Evolutionary conservation across 2,113 vertebrate genomes (phyloP).

Genomic region (Poicephalus meyeri): DNA sequence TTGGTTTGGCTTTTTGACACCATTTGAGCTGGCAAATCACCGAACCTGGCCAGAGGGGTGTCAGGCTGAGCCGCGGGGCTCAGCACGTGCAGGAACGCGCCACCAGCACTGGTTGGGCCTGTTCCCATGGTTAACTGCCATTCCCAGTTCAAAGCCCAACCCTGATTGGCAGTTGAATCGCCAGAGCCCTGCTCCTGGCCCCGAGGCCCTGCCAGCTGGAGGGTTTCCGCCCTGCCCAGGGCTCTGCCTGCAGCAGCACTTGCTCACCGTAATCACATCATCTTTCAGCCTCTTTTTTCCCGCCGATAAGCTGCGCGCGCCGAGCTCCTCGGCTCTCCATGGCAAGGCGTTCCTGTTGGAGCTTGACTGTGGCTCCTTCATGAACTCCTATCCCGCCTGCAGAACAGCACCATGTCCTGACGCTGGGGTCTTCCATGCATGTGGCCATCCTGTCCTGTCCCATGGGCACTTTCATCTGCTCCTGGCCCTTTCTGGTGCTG

Average conservation of each 20-base stretch:
- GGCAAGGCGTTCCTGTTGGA: fast-evolving
- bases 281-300: fast-evolving
- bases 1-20: background rate
- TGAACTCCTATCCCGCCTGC: background rate
- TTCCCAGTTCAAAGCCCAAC: background rate
- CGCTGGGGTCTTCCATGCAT: fast-evolving
- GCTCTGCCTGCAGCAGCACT: background rate
- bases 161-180: background rate
- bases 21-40: background rate
- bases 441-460: background rate
- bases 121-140: background rate
- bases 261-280: background rate
- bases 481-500: background rate
- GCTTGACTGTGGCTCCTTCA: background rate
- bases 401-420: background rate
- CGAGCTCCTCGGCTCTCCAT: background rate
- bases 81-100: background rate
- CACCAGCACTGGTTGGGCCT: background rate
- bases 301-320: fast-evolving
- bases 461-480: fast-evolving
- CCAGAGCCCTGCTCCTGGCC: background rate
- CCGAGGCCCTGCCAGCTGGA: background rate
- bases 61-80: background rate
- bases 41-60: background rate
- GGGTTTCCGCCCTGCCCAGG: fast-evolving